A percentile compares a stretch with the other conserved stretches of the same genome.
Evolutionary conservation across 1,140 invertebrate species (phyloP).

Genomic region (Rhopalosiphum padi): DNA sequence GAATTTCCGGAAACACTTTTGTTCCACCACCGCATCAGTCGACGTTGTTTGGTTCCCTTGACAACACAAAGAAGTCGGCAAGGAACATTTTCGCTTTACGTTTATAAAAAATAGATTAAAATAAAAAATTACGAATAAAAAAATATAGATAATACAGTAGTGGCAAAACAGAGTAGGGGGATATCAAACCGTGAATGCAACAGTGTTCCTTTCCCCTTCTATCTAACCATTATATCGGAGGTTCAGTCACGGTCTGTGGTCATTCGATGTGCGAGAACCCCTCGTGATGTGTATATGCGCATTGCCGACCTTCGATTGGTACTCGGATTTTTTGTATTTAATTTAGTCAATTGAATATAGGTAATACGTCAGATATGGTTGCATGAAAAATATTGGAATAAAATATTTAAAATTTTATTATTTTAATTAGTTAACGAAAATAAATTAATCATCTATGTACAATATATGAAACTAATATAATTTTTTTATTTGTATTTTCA

Average conservation of each 20-base stretch:
- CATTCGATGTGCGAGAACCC: conserved; percentile 38
- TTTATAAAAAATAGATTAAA: conserved; percentile 26
- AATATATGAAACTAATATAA: not conserved
- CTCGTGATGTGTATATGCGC: conserved; percentile 17
- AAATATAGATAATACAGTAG: conserved; percentile 1
- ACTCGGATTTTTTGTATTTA: not conserved
- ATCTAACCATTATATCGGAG: not conserved
- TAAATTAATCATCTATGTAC: not conserved
- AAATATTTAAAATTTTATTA: not conserved
- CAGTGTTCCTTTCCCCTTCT: conserved; percentile 39
- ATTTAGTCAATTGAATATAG: not conserved
- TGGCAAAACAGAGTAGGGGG: not conserved
- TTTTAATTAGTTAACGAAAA: not conserved
- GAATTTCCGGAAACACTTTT: conserved; percentile 54
- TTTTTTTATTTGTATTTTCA: not conserved
- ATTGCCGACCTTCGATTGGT: conserved; percentile 47
- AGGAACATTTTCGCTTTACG: conserved; percentile 36
- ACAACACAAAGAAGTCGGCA: conserved; percentile 36
- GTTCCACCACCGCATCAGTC: conserved; percentile 27
- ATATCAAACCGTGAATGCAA: conserved; percentile 41
- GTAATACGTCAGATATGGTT: not conserved
- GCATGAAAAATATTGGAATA: not conserved
- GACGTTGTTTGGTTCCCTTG: conserved; percentile 28
- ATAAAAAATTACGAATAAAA: conserved; percentile 16
- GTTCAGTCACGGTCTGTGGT: conserved; percentile 45